Conservation (phyloP, 2,888 invertebrate genomes). For the Branchinecta sandiegonensis region DNA sequence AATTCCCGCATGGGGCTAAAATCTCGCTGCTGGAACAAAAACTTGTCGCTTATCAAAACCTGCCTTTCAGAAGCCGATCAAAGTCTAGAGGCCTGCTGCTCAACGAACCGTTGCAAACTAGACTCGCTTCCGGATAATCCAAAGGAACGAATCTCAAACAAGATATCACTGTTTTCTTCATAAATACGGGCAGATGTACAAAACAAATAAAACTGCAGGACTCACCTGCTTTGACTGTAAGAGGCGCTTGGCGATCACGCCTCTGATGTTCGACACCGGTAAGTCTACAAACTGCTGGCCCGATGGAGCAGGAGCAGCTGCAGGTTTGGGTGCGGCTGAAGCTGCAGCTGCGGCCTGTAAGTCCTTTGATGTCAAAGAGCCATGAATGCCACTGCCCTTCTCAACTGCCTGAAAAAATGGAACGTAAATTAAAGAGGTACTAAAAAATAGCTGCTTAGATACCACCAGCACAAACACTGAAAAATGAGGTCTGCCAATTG, state of each 20-base stretch:
- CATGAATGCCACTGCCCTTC: conserved; percentile 63
- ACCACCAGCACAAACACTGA: conserved; percentile 17
- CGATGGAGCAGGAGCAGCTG: conserved; percentile 37
- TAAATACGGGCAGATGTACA: too few relatives aligned
- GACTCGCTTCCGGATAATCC: too few relatives aligned
- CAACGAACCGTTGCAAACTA: too few relatives aligned
- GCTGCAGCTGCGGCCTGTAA: conserved; percentile 39
- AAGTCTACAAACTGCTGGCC: conserved; percentile 49
- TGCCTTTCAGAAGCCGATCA: too few relatives aligned
- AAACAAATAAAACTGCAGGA: neutral
- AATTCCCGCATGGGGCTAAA: too few relatives aligned
- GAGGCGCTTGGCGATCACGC: conserved; percentile 75
- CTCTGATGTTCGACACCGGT: conserved; percentile 66
- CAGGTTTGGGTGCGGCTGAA: conserved; percentile 31
- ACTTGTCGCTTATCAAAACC: too few relatives aligned
- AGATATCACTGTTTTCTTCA: too few relatives aligned
- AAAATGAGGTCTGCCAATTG: neutral
- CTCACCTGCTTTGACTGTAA: conserved; percentile 56
- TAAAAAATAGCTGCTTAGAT: conserved; percentile 22
- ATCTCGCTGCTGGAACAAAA: too few relatives aligned
- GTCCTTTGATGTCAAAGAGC: conserved; percentile 67
- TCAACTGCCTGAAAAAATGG: conserved; percentile 35
- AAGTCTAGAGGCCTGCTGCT: too few relatives aligned
- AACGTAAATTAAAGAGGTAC: too few relatives aligned
- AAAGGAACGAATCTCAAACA: too few relatives aligned